phyloP scores from a whole-genome alignment of 1,140 invertebrate species.

The Bombus pyrosoma region DNA sequence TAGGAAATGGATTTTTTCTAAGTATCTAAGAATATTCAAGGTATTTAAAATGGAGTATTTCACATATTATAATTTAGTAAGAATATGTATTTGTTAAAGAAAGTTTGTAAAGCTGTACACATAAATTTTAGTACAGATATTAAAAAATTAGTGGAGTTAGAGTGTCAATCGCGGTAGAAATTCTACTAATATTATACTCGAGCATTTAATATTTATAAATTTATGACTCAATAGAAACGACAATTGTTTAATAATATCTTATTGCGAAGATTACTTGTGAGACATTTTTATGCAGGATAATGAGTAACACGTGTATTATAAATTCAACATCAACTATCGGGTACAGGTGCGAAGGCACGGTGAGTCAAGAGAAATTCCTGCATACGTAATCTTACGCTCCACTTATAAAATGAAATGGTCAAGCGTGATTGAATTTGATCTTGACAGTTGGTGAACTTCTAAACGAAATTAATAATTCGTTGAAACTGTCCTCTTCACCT shows the following conservation, averaged over 20 bases:
- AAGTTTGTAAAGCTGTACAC: too few species aligned
- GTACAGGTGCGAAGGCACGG: conserved; percentile 32
- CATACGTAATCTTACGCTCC: conserved; percentile 74
- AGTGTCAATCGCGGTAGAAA: neutral
- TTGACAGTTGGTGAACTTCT: conserved; percentile 41
- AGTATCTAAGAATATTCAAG: too few species aligned
- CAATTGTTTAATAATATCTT: neutral
- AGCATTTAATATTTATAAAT: neutral
- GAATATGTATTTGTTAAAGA: too few species aligned
- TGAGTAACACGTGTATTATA: conserved; percentile 8
- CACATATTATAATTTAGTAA: too few species aligned
- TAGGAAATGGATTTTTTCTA: too few species aligned
- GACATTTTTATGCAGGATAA: conserved; percentile 20
- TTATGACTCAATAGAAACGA: neutral
- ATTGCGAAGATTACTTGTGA: neutral
- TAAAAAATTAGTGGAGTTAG: too few species aligned
- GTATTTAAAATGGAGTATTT: too few species aligned
- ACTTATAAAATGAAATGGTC: conserved; percentile 63
- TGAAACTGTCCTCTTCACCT: neutral
- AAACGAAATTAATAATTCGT: conserved; percentile 45
- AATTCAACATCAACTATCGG: conserved; percentile 61
- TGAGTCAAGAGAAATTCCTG: conserved; percentile 74
- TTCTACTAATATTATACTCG: neutral
- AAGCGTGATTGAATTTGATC: conserved; percentile 73
- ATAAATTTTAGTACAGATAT: too few species aligned